These are phyloP conservation scores for Eupithecia vulgata DNA, from an alignment of 2,888 invertebrate genomes.

Conservation along the genomic window DNA sequence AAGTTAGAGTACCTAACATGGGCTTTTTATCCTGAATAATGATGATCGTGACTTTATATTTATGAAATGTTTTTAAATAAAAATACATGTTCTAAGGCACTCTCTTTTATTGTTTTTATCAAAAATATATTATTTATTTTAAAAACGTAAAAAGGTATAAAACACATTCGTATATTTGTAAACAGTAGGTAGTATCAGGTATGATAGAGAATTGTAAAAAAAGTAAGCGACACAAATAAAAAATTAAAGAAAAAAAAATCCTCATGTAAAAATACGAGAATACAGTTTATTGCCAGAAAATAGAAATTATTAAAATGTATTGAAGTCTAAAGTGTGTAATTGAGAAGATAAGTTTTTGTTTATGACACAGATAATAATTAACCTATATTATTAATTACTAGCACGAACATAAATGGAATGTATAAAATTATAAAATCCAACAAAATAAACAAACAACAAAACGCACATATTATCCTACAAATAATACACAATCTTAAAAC, in stretches of 20 bases:
- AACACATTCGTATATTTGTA: conserved; percentile 64
- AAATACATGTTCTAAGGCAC: conserved; percentile 68
- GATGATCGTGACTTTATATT: background rate
- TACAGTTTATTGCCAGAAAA: background rate
- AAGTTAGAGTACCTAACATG: no score
- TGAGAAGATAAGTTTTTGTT: background rate
- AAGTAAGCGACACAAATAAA: background rate
- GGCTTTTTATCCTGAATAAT: no score
- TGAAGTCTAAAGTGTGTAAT: background rate
- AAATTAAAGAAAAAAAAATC: background rate
- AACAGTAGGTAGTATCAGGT: conserved; percentile 57
- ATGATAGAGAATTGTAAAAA: conserved; percentile 46
- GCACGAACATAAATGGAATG: conserved; percentile 66
- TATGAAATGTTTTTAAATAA: conserved; percentile 10
- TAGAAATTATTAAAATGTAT: background rate
- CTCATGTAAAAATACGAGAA: background rate
- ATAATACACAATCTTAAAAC: conserved; percentile 51
- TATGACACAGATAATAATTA: conserved; percentile 13
- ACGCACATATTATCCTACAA: conserved; percentile 56
- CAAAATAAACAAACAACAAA: conserved; percentile 75
- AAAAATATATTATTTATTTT: conserved; percentile 79
- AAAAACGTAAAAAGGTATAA: conserved; percentile 67
- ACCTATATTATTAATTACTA: conserved; percentile 32
- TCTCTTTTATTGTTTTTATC: conserved; percentile 69
- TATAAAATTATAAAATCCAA: conserved; percentile 69